Base-by-base conservation (phyloP, 2,113 vertebrate genomes). In the Tor tambroides region DNA sequence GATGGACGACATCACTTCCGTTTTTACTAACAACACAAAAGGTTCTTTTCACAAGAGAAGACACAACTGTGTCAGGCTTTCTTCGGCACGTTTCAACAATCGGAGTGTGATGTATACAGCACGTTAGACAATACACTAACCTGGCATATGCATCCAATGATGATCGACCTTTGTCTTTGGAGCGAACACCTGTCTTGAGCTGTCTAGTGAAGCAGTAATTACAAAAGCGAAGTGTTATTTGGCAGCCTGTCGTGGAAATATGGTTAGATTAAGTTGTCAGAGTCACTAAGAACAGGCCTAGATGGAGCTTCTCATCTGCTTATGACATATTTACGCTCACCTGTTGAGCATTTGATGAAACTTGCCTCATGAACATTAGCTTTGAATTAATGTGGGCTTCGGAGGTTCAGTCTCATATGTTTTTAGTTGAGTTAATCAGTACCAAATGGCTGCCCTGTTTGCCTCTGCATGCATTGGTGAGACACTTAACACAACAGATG, bases 391-490 rank as follows among this genome's bases (percentile, higher is more conserved):
- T 56, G 26, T 65, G 51, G 32, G 32, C 26, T 88, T 90, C 51
- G 41, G 69, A 69, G 69, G 71, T 83, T 89, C 21, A 86, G 89
- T 46, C 54, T 85, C 87, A 86, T 28, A 38, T 89, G 75, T 81
- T 91, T 89, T 63, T 10, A 56, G 80, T 89, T 89, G 61, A 85
- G 51, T 80, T 88, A 88, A 88, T 87, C 79, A 1, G 2, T 63
- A 74, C 35, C 28, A 86, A 85, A 87, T 87, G 61, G 76, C 41
- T 74, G 74, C 6, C 78, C 67, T 81, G 85, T 71, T 74, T 75
- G 30, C 87, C 80, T 91, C 86, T 91, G 86, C 89, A n/a, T 86
- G 85, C 35, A 72, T 85, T 88, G 85, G 51, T 86, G 87, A 71
- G 77, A 85, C 86, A 88, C 2, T 35, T 85, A 84, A 61, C 84